Conservation (phyloP, 1,140 invertebrate species). For the Drusus annulatus region DNA sequence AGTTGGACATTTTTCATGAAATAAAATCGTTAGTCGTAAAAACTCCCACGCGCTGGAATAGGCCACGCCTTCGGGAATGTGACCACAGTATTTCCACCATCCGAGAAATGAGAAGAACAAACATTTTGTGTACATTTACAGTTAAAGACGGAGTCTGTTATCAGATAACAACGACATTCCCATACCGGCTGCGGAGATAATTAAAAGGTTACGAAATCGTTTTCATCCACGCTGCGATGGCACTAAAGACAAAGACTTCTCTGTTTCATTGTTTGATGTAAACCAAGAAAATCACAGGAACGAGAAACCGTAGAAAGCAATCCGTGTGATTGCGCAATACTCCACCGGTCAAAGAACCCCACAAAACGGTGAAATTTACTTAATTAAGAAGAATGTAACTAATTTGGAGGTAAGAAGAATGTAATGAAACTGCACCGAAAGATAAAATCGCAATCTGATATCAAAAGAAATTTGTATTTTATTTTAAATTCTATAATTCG, state of each 20-base stretch:
- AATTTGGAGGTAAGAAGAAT: neutral
- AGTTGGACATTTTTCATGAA: too few relatives aligned
- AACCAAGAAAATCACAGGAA: constrained; percentile 28
- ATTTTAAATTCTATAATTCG: too few relatives aligned
- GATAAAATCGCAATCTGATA: neutral
- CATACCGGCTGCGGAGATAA: constrained; percentile 29
- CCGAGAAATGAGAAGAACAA: constrained; percentile 37
- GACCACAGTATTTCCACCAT: constrained; percentile 24
- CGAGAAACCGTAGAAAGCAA: constrained; percentile 11
- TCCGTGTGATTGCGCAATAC: constrained; percentile 6
- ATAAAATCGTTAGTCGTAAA: constrained; percentile 13
- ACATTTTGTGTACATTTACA: constrained; percentile 31
- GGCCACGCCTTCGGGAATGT: neutral
- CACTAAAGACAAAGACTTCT: constrained; percentile 20
- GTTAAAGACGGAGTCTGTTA: constrained; percentile 24
- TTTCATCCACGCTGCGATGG: constrained; percentile 11
- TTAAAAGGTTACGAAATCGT: constrained; percentile 35
- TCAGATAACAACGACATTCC: constrained; percentile 27
- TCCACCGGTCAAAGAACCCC: constrained; percentile 16
- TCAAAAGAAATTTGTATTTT: too few relatives aligned
- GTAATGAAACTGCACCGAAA: constrained; percentile 7
- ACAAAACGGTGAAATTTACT: constrained; percentile 17
- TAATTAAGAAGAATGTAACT: neutral
- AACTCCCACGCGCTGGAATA: constrained; percentile 16
- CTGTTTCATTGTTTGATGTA: constrained; percentile 18